These are phyloP conservation scores for Protodeltote pygarga DNA, from an alignment of 2,888 invertebrate genomes.

Conservation along the genomic window DNA sequence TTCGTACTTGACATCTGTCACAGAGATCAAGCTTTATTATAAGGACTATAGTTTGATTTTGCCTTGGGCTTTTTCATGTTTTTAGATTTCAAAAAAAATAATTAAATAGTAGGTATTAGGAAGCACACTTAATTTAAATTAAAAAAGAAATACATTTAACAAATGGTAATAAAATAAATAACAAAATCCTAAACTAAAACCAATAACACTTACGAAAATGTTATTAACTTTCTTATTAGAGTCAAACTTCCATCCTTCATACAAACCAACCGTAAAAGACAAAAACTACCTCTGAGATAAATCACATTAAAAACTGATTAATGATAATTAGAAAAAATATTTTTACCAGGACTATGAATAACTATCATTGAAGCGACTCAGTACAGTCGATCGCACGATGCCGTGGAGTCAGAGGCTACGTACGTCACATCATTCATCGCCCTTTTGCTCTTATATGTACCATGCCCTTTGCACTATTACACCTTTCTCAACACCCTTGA, in stretches of 20 bases:
- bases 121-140: no score
- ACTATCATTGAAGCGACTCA: conserved; percentile 45
- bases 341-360: conserved; percentile 61
- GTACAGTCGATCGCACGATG: conserved; percentile 67
- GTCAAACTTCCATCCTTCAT: conserved; percentile 22
- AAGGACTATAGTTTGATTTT: no score
- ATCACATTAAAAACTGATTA: conserved; percentile 43
- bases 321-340: conserved; percentile 49
- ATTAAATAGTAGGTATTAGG: no score
- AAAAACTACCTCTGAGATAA: conserved; percentile 43
- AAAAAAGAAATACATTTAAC: not conserved
- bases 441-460: conserved; percentile 70
- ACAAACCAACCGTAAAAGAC: conserved; percentile 25
- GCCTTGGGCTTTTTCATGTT: no score
- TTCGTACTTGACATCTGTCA: no score
- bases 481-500: conserved; percentile 35
- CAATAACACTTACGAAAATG: not conserved
- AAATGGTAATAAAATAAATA: no score
- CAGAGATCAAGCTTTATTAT: no score
- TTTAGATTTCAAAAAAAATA: no score
- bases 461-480: conserved; percentile 57
- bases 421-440: conserved; percentile 80
- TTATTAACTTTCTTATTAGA: conserved; percentile 1
- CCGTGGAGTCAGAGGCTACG: conserved; percentile 74
- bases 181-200: not conserved